A percentile compares a stretch with the other conserved stretches of the same genome.
Conservation (phyloP, 2,888 invertebrate species). For the Agrotis exclamationis region DNA sequence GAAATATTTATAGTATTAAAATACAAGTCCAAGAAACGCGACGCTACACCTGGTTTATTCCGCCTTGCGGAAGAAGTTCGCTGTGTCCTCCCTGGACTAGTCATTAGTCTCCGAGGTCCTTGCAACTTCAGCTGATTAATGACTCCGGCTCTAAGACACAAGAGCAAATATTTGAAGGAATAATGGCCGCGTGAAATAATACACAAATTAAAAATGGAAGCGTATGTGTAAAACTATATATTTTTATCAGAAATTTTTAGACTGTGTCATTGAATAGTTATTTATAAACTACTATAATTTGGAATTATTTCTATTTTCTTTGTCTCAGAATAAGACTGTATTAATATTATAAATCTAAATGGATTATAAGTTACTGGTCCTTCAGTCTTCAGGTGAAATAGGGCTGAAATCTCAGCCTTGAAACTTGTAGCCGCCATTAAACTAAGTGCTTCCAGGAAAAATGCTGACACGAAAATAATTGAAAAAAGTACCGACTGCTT, state of each 20-base stretch:
- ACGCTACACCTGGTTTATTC: background rate
- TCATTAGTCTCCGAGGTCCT: slow-evolving; percentile 36
- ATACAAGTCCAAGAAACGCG: background rate
- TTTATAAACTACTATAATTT: background rate
- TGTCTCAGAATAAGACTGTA: background rate
- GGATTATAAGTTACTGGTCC: background rate
- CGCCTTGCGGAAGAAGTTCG: background rate
- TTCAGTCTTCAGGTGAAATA: slow-evolving; percentile 17
- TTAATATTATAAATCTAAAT: background rate
- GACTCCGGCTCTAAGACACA: background rate
- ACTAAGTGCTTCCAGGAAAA: slow-evolving; percentile 45
- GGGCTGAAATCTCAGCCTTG: slow-evolving; percentile 12
- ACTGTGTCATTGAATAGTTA: background rate
- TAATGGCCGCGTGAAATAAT: too few relatives aligned
- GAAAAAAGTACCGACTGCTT: slow-evolving; percentile 32
- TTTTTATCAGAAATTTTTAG: background rate
- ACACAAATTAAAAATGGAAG: background rate
- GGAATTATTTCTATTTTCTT: background rate
- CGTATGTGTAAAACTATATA: background rate
- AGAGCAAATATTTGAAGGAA: slow-evolving; percentile 8
- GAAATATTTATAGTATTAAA: too few relatives aligned
- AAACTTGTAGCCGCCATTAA: slow-evolving; percentile 36
- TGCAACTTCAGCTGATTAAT: slow-evolving; percentile 30
- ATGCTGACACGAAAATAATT: slow-evolving; percentile 35
- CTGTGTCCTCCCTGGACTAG: background rate